Percentiles rank a stretch among this genome's conserved stretches.
Conservation (phyloP, 2,797 vertebrate genomes). For the Pangasius mekongensis region DNA sequence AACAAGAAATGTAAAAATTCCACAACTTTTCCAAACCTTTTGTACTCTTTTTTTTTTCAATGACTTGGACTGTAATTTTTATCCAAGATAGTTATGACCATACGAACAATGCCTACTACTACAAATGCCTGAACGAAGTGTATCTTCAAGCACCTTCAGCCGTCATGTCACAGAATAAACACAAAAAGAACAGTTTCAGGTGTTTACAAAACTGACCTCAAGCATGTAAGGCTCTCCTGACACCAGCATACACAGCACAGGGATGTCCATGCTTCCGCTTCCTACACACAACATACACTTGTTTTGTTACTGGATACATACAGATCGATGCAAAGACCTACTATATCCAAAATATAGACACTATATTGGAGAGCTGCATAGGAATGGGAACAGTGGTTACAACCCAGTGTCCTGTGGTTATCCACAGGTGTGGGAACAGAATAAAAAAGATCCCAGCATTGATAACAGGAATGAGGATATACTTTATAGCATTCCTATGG, state of each 20-base stretch:
- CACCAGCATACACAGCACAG: constrained; percentile 87
- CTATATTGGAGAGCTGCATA: not conserved
- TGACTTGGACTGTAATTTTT: not conserved
- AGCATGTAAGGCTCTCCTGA: constrained; percentile 80
- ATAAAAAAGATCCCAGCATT: not conserved
- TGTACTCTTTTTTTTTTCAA: not conserved
- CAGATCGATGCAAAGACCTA: not conserved
- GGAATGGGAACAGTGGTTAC: not conserved
- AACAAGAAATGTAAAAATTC: not conserved
- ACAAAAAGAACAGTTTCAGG: not conserved
- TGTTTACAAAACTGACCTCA: constrained; percentile 71
- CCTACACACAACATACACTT: constrained; percentile 67
- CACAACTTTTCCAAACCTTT: not conserved
- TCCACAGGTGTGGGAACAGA: not conserved
- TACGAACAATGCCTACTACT: not conserved
- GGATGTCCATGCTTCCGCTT: constrained; percentile 87
- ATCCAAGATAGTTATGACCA: not conserved
- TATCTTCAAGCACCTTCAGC: not conserved
- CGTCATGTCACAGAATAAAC: not conserved
- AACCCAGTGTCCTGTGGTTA: not conserved
- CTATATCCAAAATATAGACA: not conserved
- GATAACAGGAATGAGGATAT: not conserved
- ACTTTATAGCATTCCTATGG: not conserved
- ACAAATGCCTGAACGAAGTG: not conserved
- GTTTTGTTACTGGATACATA: not conserved